phyloP scores from a whole-genome alignment of 2,888 invertebrate species.

The Cephus sareptanus region DNA sequence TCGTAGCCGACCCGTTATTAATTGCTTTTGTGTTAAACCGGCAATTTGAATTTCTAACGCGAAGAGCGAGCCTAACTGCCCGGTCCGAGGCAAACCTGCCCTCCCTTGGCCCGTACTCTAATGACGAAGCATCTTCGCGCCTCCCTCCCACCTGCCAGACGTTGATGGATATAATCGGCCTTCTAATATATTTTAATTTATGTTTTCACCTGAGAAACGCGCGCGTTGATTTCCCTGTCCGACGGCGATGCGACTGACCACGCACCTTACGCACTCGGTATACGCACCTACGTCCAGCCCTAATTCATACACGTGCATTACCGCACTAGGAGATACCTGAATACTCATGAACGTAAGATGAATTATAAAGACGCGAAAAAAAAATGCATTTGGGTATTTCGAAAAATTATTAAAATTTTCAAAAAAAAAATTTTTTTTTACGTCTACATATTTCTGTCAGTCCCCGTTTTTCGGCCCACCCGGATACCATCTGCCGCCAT shows the following conservation, averaged over 20 bases:
- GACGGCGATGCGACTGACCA: slow-evolving; percentile 24
- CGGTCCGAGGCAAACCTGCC: background rate
- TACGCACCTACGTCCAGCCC: too few relatives aligned
- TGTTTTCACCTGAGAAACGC: slow-evolving; percentile 44
- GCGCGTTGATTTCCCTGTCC: slow-evolving; percentile 31
- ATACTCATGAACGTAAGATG: background rate
- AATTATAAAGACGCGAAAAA: too few relatives aligned
- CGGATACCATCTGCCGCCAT: background rate
- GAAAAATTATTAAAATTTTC: background rate
- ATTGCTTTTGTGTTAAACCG: slow-evolving; percentile 14
- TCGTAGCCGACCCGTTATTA: slow-evolving; percentile 12
- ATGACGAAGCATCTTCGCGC: slow-evolving; percentile 47
- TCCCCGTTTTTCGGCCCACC: background rate
- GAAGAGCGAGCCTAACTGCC: slow-evolving; percentile 8
- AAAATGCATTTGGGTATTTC: too few relatives aligned
- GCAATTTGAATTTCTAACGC: slow-evolving; percentile 21
- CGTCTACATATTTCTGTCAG: too few relatives aligned
- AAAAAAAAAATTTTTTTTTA: too few relatives aligned
- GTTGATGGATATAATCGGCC: slow-evolving; percentile 43
- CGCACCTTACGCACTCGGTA: slow-evolving; percentile 23
- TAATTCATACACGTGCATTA: background rate
- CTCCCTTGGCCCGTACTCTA: slow-evolving; percentile 10
- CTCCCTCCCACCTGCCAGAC: slow-evolving; percentile 35
- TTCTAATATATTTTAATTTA: slow-evolving; percentile 50
- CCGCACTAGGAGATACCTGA: background rate